Evolutionary conservation across 2,888 invertebrate genomes (phyloP), one percentile per base, ranked within the genome.

Genomic region (Lepidonotus clava): DNA sequence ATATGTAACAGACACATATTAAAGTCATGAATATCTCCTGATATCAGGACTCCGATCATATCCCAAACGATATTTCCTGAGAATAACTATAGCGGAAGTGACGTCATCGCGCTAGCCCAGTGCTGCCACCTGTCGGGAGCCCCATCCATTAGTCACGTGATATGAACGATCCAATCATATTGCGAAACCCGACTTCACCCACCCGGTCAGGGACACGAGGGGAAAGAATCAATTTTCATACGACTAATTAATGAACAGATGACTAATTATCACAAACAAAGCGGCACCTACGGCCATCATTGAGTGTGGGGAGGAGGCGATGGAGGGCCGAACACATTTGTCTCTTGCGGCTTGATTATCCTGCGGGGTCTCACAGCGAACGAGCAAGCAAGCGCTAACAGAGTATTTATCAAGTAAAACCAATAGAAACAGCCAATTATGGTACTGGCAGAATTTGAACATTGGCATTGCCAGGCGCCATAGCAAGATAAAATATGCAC

Each of bases 191-290:
- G 11, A 66, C 28, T 32, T 66, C 66, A 66, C 24, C 66, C 28
- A 14, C 21, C 21, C 14, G 66, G 66, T 66, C 66, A 14, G 66
- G 66, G 66, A 14, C 32, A 32, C 66, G 32, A 24, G n/a, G 21
- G 66, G 32, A 24, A 66, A 24, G 66, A 32, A 66, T 66, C 66
- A 24, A 66, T 66, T 66, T 66, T 24, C 21, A 24, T 32, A 32
- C 5, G 4, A 66, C 66, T 66, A 66, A 66, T 66, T 66, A 66
- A 66, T 66, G 66, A 66, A 66, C 14, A 4, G 24, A 32, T 66
- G 66, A 66, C 66, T 66, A 66, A 66, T 66, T 66, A 66, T 4
- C 66, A 32, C 28, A 24, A 24, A 66, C 66, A 66, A 66, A 14
- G 5, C 1, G 66, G 28, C 24, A 32, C 32, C 28, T 28, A 66